Conservation (phyloP, 2,888 invertebrate species). For the Phania funesta region DNA sequence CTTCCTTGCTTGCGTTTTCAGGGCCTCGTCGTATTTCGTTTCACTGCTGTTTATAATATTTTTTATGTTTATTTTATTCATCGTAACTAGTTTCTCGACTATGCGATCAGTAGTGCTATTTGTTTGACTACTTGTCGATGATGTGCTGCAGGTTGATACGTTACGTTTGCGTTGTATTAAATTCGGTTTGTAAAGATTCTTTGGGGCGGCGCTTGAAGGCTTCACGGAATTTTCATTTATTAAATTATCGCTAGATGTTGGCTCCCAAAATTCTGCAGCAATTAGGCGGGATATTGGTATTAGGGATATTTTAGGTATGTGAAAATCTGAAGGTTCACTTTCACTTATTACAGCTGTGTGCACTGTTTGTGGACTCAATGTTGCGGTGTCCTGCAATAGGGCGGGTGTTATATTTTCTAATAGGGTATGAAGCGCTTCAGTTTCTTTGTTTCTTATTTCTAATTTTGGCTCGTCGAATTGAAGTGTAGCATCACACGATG, state of each 20-base stretch:
- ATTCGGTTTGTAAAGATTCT: conserved; percentile 67
- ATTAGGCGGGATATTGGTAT: conserved; percentile 74
- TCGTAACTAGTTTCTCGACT: conserved; percentile 75
- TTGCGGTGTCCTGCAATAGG: background rate
- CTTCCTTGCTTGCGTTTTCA: conserved; percentile 76
- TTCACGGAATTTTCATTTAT: background rate
- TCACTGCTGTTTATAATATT: conserved; percentile 78
- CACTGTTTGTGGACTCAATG: background rate
- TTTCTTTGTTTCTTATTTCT: background rate
- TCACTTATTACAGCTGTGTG: conserved; percentile 18
- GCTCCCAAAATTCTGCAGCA: conserved; percentile 62
- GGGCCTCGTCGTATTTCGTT: conserved; percentile 77
- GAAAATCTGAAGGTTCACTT: conserved; percentile 41
- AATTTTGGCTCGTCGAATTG: background rate
- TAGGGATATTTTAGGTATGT: conserved; percentile 73
- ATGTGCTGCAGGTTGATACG: conserved; percentile 69
- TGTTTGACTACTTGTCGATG: conserved; percentile 69
- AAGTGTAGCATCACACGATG: background rate
- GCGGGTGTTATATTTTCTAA: conserved; percentile 12
- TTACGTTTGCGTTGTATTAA: conserved; percentile 67
- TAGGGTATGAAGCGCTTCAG: conserved; percentile 17
- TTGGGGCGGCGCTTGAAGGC: background rate
- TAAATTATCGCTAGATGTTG: conserved; percentile 66
- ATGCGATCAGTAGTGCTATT: conserved; percentile 69
- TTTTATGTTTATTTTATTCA: conserved; percentile 78